These are phyloP conservation scores for Coelogynopora nodosa DNA, from an alignment of 2,888 invertebrate species.

Conservation along the genomic window DNA sequence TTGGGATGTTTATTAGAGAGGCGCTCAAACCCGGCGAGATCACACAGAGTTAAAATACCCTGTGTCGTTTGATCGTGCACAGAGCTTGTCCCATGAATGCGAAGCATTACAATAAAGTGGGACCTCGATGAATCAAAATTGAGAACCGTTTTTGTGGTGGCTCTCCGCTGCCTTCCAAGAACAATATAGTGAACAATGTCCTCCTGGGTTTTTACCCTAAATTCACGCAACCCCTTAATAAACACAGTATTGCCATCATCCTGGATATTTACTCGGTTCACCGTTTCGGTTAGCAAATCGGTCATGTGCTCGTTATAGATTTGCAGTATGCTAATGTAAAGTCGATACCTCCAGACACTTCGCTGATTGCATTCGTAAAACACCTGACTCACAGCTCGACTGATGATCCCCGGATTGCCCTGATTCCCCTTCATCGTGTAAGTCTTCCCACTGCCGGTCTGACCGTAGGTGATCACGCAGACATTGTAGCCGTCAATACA, in stretches of 20 bases:
- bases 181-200: slow-evolving; percentile 29
- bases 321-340: slow-evolving; percentile 32
- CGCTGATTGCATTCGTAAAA: slow-evolving; percentile 38
- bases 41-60: slow-evolving; percentile 33
- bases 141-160: slow-evolving; percentile 26
- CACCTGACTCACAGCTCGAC: slow-evolving; percentile 20
- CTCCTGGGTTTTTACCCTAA: slow-evolving; percentile 34
- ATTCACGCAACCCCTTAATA: slow-evolving; percentile 37
- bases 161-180: background rate
- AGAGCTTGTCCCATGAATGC: slow-evolving; percentile 27
- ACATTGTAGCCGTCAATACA: slow-evolving; percentile 41
- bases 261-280: slow-evolving; percentile 35
- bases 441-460: slow-evolving; percentile 40
- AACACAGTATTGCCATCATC: slow-evolving; percentile 36
- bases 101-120: slow-evolving; percentile 39
- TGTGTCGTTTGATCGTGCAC: slow-evolving; percentile 33
- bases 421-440: slow-evolving; percentile 38
- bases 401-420: slow-evolving; percentile 34
- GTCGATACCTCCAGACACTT: slow-evolving; percentile 19
- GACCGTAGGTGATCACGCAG: slow-evolving; percentile 37
- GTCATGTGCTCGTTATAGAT: slow-evolving; percentile 37
- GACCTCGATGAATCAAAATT: slow-evolving; percentile 37
- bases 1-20: slow-evolving; percentile 7
- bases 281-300: slow-evolving; percentile 15
- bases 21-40: slow-evolving; percentile 38